These are phyloP conservation scores for Zaprionus lineosus DNA, from an alignment of 2,888 invertebrate genomes.

Conservation along the genomic window DNA sequence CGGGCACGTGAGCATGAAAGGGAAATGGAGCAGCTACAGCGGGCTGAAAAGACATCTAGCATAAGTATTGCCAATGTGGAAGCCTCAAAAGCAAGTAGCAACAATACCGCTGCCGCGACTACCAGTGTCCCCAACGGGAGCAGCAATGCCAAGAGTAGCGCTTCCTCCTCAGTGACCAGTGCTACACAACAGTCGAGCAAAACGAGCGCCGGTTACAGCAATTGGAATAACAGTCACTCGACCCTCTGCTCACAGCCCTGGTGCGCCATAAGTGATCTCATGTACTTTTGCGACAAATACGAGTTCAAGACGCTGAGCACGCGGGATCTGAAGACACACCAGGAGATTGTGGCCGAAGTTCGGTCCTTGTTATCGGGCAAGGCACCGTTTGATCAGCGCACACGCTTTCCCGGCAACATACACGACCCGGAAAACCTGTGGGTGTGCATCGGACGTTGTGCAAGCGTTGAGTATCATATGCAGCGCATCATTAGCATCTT, in stretches of 20 bases:
- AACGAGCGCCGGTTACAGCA: constrained; percentile 65
- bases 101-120: constrained; percentile 9
- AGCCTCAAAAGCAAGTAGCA: constrained; percentile 9
- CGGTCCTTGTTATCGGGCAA: constrained; percentile 61
- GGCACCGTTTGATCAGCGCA: constrained; percentile 74
- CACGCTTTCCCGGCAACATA: constrained; percentile 77
- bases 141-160: constrained; percentile 16
- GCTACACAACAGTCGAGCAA: constrained; percentile 30
- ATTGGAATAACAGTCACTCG: constrained; percentile 73
- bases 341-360: constrained; percentile 72
- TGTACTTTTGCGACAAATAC: constrained; percentile 79
- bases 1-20: constrained; percentile 62
- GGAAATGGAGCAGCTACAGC: constrained; percentile 69
- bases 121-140: constrained; percentile 1
- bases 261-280: constrained; percentile 79
- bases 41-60: constrained; percentile 27
- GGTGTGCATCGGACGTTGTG: constrained; percentile 78
- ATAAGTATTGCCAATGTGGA: constrained; percentile 21
- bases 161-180: constrained; percentile 5
- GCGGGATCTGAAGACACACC: constrained; percentile 67
- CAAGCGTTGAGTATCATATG: constrained; percentile 78
- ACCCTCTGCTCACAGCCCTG: constrained; percentile 68
- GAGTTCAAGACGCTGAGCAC: constrained; percentile 75
- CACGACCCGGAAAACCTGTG: constrained; percentile 76
- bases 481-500: constrained; percentile 75